Evolutionary conservation across 2,888 invertebrate species (phyloP).

Genomic region (Oxystoma pomonae): DNA sequence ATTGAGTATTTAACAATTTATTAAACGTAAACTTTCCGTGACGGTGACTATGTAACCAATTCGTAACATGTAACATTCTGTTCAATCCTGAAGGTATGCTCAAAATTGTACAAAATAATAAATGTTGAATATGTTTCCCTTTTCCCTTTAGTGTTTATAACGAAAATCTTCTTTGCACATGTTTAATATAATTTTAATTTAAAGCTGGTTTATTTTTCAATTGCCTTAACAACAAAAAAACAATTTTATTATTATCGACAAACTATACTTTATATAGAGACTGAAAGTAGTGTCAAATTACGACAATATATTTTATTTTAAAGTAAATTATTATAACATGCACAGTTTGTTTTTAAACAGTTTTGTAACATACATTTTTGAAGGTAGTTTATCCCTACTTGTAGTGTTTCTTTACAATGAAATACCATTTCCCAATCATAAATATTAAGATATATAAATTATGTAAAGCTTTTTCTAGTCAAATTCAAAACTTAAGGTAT

Average conservation of each 20-base stretch:
- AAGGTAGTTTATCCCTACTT: conserved; percentile 12
- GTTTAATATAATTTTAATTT: neutral
- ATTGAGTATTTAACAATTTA: too few species aligned
- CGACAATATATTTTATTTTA: neutral
- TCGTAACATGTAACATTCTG: conserved; percentile 14
- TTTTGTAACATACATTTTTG: conserved; percentile 36
- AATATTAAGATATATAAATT: neutral
- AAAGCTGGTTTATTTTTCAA: neutral
- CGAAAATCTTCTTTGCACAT: neutral
- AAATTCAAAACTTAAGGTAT: too few species aligned
- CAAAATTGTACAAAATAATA: conserved; percentile 24
- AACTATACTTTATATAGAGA: neutral
- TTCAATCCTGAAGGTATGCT: conserved; percentile 25
- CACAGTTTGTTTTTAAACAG: conserved; percentile 27
- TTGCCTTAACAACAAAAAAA: too few species aligned
- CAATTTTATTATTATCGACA: too few species aligned
- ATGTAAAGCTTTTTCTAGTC: neutral
- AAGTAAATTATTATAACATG: conserved; percentile 17
- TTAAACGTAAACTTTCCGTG: too few species aligned
- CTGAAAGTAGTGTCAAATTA: neutral
- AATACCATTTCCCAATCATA: neutral
- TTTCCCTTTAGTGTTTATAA: neutral
- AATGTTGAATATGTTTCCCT: neutral
- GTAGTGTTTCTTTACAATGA: neutral
- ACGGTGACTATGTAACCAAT: conserved; percentile 10